Evolutionary conservation across 2,888 invertebrate genomes (phyloP).

Genomic region (Aphelenchoides bicaudatus): DNA sequence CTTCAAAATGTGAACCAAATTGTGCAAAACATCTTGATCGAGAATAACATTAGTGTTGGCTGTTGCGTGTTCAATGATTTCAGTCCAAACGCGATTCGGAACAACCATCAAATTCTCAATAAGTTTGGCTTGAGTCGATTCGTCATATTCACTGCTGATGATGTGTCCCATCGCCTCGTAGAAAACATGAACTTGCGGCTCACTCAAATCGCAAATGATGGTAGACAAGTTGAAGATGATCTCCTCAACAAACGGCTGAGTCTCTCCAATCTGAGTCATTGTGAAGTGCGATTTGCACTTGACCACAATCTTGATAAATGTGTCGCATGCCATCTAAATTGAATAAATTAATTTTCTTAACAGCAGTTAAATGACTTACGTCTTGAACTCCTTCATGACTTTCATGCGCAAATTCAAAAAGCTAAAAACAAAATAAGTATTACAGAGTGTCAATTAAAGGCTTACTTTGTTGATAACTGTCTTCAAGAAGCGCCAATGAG

Average conservation of each 20-base stretch:
- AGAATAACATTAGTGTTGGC: constrained; percentile 26
- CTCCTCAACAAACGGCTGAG: constrained; percentile 96
- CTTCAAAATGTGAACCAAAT: constrained; percentile 84
- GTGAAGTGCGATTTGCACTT: constrained; percentile 98
- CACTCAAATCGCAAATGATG: constrained; percentile 97
- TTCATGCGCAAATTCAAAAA: constrained; percentile 99
- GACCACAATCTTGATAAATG: constrained; percentile 97
- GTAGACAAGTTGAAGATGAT: constrained; percentile 90
- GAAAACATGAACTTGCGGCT: constrained; percentile 94
- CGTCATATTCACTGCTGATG: constrained; percentile 90
- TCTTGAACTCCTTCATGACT: constrained; percentile 95
- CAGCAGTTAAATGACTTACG: constrained; percentile 7
- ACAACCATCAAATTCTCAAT: constrained; percentile 96
- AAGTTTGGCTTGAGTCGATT: constrained; percentile 75
- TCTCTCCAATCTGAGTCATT: constrained; percentile 86
- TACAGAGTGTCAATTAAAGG: neutral
- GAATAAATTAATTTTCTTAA: constrained; percentile 24
- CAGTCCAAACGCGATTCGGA: constrained; percentile 97
- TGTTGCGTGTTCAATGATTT: constrained; percentile 88
- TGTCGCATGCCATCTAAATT: constrained; percentile 99
- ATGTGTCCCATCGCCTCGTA: constrained; percentile 99
- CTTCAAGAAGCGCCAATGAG: constrained; percentile 99
- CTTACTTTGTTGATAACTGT: constrained; percentile 70
- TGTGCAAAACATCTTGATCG: constrained; percentile 92
- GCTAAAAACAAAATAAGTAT: constrained; percentile 51